A percentile compares a stretch with the other conserved stretches of the same genome.
These are phyloP conservation scores for Bactericera cockerelli DNA, from an alignment of 1,140 invertebrate species.

Conservation along the genomic window DNA sequence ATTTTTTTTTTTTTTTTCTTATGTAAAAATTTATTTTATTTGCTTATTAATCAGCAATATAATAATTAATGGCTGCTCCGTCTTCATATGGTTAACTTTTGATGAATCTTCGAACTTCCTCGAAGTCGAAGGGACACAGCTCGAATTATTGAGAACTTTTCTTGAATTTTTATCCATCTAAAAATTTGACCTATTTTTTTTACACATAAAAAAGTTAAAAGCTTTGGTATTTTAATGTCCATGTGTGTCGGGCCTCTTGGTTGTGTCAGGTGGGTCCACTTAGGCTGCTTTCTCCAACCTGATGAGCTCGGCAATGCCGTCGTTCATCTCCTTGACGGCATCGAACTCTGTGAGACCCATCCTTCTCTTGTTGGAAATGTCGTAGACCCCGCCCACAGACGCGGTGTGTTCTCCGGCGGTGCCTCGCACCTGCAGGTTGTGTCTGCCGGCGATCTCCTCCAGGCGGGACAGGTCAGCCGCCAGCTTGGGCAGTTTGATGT, in stretches of 20 bases:
- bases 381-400: conserved; percentile 82
- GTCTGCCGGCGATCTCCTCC: conserved; percentile 79
- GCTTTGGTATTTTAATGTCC: neutral
- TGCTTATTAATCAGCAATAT: no score
- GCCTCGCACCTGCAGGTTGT: conserved; percentile 72
- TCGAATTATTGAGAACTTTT: no score
- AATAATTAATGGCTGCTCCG: no score
- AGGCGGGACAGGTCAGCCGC: conserved; percentile 77
- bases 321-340: conserved; percentile 81
- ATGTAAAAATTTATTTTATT: no score
- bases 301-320: conserved; percentile 78
- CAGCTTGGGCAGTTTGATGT: conserved; percentile 92
- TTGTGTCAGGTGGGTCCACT: no score
- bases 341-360: conserved; percentile 77
- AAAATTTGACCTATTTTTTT: neutral
- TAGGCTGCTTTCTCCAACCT: no score
- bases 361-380: conserved; percentile 80
- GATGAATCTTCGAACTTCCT: neutral
- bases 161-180: no score
- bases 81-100: neutral
- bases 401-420: conserved; percentile 90
- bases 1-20: no score
- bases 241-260: neutral
- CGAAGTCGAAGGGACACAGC: no score
- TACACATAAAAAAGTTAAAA: neutral